Conservation (phyloP, 2,797 vertebrate genomes). For the Nasua narica region DNA sequence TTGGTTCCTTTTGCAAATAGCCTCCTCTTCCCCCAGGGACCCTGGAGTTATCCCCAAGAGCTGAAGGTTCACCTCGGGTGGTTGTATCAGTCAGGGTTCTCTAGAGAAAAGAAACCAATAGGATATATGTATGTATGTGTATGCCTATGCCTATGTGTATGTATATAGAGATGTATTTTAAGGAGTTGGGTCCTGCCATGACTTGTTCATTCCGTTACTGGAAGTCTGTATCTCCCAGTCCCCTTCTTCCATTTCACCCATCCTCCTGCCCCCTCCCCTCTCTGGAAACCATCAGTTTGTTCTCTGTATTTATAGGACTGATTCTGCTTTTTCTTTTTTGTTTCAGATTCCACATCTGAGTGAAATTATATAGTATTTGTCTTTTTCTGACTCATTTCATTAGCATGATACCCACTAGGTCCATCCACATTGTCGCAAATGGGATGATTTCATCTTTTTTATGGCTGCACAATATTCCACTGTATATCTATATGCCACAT, state of each 20-base stretch:
- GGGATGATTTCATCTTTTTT: not conserved
- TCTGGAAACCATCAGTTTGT: not conserved
- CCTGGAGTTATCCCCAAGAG: not conserved
- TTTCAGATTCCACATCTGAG: not conserved
- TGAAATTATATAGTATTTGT: not conserved
- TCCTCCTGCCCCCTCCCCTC: not conserved
- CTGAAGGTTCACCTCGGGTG: not conserved
- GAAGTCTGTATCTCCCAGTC: not conserved
- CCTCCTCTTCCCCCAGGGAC: not conserved
- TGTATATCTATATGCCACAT: not conserved
- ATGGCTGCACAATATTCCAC: not conserved
- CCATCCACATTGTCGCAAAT: not conserved
- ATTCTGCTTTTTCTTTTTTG: not conserved
- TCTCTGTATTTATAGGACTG: not conserved
- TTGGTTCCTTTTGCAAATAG: conserved; percentile 13
- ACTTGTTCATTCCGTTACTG: not conserved
- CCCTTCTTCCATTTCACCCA: not conserved
- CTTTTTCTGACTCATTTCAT: not conserved
- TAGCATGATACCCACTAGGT: not conserved
- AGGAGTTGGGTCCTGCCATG: not conserved
- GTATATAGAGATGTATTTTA: not conserved
- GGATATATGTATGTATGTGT: not conserved
- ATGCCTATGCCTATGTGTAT: not conserved
- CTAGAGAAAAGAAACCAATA: not conserved
- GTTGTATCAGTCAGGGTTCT: not conserved